phyloP scores from a whole-genome alignment of 2,113 vertebrate species.

The Coryphaenoides rupestris region DNA sequence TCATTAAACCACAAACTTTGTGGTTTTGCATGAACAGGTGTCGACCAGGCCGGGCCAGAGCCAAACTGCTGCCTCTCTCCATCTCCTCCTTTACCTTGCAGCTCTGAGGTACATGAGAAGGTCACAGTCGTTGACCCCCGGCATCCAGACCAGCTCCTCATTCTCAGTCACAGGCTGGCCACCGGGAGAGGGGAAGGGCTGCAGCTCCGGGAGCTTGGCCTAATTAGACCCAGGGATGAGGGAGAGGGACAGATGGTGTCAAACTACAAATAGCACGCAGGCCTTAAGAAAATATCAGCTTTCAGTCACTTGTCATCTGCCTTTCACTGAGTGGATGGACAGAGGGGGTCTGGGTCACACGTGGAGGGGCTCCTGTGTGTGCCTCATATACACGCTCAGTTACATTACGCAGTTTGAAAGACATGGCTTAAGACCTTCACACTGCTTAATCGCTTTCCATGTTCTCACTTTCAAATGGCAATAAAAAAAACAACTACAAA shows the following conservation, averaged over 20 bases:
- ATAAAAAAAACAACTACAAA: too few species aligned
- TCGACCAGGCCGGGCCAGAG: neutral
- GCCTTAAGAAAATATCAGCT: slow-evolving; percentile 55
- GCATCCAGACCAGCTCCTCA: slow-evolving; percentile 98
- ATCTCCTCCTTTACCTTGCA: slow-evolving; percentile 80
- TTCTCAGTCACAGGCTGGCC: slow-evolving; percentile 90
- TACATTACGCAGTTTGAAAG: too few species aligned
- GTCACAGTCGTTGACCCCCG: slow-evolving; percentile 97
- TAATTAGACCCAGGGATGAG: slow-evolving; percentile 63
- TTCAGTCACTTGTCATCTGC: slow-evolving; percentile 50
- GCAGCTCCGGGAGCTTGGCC: slow-evolving; percentile 97
- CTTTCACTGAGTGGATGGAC: slow-evolving; percentile 13
- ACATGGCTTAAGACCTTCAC: too few species aligned
- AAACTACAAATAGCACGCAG: slow-evolving; percentile 64
- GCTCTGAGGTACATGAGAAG: slow-evolving; percentile 98
- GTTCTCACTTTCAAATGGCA: too few species aligned
- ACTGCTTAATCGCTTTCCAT: too few species aligned
- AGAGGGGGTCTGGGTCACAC: too few species aligned
- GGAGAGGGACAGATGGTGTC: slow-evolving; percentile 57
- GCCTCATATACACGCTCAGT: too few species aligned
- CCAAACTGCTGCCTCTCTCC: neutral
- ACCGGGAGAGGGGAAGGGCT: slow-evolving; percentile 89
- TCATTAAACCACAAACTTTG: too few species aligned
- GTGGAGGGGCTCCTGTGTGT: too few species aligned
- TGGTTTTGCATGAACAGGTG: too few species aligned